Evolutionary conservation across 2,888 invertebrate species (phyloP).

Genomic region (Andrena minutula): DNA sequence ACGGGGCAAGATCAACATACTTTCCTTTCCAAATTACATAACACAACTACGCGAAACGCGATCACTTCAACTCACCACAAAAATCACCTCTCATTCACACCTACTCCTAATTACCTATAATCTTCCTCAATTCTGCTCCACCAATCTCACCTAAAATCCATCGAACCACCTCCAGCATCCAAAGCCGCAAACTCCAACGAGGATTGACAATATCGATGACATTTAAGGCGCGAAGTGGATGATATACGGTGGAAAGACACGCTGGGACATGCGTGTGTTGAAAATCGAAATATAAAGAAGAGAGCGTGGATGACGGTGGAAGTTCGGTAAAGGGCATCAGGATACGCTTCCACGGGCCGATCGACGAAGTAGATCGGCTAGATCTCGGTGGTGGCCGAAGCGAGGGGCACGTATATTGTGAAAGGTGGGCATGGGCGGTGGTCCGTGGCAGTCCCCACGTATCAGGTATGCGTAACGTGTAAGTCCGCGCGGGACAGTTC

Average conservation of each 20-base stretch:
- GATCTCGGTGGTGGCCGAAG: constrained; percentile 47
- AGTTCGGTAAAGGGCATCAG: constrained; percentile 52
- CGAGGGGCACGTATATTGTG: constrained; percentile 69
- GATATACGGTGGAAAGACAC: neutral
- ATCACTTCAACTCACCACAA: neutral
- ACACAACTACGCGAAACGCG: neutral
- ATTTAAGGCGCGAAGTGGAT: constrained; percentile 1
- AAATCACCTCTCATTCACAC: neutral
- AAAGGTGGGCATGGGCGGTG: constrained; percentile 77
- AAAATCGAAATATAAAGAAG: constrained; percentile 24
- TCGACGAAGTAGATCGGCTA: constrained; percentile 54
- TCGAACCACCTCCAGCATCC: too few relatives aligned
- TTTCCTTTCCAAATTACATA: constrained; percentile 47
- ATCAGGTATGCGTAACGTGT: constrained; percentile 68
- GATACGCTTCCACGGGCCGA: constrained; percentile 34
- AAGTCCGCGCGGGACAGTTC: constrained; percentile 57
- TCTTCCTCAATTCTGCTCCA: too few relatives aligned
- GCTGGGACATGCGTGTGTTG: neutral
- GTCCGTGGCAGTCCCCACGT: constrained; percentile 69
- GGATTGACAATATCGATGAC: neutral
- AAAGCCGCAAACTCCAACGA: too few relatives aligned
- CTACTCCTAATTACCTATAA: too few relatives aligned
- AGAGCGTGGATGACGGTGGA: neutral
- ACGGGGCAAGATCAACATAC: constrained; percentile 43
- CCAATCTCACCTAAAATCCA: too few relatives aligned